Evolutionary conservation across 1,140 invertebrate genomes (phyloP), one percentile per base, ranked within the genome.

Genomic region (Mya arenaria): DNA sequence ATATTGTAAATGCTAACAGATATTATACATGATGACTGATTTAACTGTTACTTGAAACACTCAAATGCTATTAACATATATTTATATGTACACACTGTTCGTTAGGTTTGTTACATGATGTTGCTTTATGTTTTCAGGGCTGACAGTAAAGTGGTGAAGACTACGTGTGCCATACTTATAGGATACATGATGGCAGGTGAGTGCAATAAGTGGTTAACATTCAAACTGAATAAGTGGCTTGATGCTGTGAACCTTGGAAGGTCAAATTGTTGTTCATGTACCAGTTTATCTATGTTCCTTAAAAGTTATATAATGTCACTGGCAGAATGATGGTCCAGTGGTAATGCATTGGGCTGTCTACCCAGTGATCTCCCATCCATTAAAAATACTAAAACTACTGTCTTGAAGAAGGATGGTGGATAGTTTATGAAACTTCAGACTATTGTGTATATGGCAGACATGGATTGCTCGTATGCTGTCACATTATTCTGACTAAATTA

Each of bases 161-260:
- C 83, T 6, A 90, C 84, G 39, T 91, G 90, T 90, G 89, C 90
- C 8, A 87, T 91, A 73, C 85, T 90, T 23, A 78, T 88, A 62
- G 89, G 90, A 19, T 91, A 91, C 78, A 89, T 91, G 86, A 78
- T 84, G 37, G 79, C 87, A 77, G 90, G 90, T 91, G 75, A 79
- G 72, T 80, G 41, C 15, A 39, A 62, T 68, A 5, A 25, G 15
- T 15, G 19, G 65, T 44, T 13, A 48, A 13, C 13, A 13, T 48
- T 48, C 44, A 48, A 13, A 48, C n/a, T 13, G n/a, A 13, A 48
- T 48, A 13, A 48, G 13, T n/a, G 13, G 13, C 13, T 48, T 13
- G 13, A n/a, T n/a, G 13, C 13, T 48, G n/a, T n/a, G 13, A 13
- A 13, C 13, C 44, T 13, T n/a, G n/a, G 44, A 48, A 13, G n/a